These are phyloP conservation scores for Cordilura impudica DNA, from an alignment of 2,888 invertebrate species.

Conservation along the genomic window DNA sequence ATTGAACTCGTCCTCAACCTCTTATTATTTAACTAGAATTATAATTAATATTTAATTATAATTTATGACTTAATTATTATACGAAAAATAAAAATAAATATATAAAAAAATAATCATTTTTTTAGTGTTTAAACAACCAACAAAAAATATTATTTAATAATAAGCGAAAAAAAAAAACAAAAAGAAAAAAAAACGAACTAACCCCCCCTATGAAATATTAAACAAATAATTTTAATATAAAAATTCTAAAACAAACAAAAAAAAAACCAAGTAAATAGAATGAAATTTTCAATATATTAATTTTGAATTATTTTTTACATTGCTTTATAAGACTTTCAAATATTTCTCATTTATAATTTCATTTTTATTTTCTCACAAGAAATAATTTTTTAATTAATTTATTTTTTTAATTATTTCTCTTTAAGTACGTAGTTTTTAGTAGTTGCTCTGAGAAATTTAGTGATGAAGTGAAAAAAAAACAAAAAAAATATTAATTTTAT, in stretches of 20 bases:
- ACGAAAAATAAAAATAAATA: slow-evolving; percentile 2
- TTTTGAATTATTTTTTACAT: too few relatives aligned
- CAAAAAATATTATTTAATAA: not conserved
- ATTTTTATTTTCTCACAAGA: too few relatives aligned
- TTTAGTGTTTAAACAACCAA: not conserved
- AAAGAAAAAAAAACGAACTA: not conserved
- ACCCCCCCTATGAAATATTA: too few relatives aligned
- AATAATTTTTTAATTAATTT: slow-evolving; percentile 52
- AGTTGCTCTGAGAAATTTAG: slow-evolving; percentile 33
- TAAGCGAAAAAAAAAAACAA: not conserved
- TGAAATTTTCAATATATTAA: too few relatives aligned
- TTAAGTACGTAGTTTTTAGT: slow-evolving; percentile 45
- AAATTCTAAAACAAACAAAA: too few relatives aligned
- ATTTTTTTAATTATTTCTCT: slow-evolving; percentile 30
- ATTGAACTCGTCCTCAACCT: slow-evolving; percentile 3
- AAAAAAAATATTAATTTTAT: slow-evolving; percentile 29
- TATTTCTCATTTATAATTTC: too few relatives aligned
- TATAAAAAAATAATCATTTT: not conserved
- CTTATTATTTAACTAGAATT: slow-evolving; percentile 44
- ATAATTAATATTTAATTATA: slow-evolving; percentile 61
- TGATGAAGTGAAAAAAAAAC: slow-evolving; percentile 17
- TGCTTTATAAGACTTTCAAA: too few relatives aligned
- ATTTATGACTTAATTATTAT: slow-evolving; percentile 19
- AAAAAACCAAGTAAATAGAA: too few relatives aligned
- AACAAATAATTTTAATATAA: too few relatives aligned